Evolutionary conservation across 1,140 invertebrate genomes (phyloP), one percentile per base, ranked within the genome.

Genomic region (Mercenaria mercenaria): DNA sequence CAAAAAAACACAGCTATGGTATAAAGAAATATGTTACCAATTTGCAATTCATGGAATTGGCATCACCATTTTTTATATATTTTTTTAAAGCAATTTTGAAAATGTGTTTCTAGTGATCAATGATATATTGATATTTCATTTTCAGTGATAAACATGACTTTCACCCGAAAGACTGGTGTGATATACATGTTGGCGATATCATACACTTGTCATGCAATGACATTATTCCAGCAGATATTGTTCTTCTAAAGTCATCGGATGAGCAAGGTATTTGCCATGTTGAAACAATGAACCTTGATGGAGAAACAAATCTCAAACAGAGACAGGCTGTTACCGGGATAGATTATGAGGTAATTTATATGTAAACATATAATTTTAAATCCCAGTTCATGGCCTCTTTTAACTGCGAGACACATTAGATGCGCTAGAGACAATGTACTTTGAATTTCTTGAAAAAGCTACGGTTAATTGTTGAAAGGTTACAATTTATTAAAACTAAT

Each of bases 131-230:
- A 59, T 59, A 18, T 15, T n/a, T 20, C 20, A 91, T 79, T 95
- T 97, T 1, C 96, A 99, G 98, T 91, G 97, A 98, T 52, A 69
- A 69, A 50, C 76, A 81, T 77, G 85, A 79, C 29, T 89, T 89
- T 29, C 67, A 83, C 50, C 52, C 98, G 95, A 97, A 97, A 6
- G 97, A 98, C 90, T 99, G 99, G 99, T 97, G 98, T 93, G 97
- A 99, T 56, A 89, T 96, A 10, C 90, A 94, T 82, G 99, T 99
- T 26, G 99, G 99, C 0, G 99, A 99, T 96, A 97, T 99, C 90
- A 98, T 99, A 26, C 99, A 99, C 96, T 96, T 99, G 86, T 98
- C 98, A 20, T 99, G 99, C 96, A 99, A 99, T 96, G 99, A 99
- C 96, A 97, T 98, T 34, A 98, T 99, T 90, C 99, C 99, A 11